These are phyloP conservation scores for Gallinago paraguaiae DNA, from an alignment of 2,113 vertebrate species.

Conservation along the genomic window DNA sequence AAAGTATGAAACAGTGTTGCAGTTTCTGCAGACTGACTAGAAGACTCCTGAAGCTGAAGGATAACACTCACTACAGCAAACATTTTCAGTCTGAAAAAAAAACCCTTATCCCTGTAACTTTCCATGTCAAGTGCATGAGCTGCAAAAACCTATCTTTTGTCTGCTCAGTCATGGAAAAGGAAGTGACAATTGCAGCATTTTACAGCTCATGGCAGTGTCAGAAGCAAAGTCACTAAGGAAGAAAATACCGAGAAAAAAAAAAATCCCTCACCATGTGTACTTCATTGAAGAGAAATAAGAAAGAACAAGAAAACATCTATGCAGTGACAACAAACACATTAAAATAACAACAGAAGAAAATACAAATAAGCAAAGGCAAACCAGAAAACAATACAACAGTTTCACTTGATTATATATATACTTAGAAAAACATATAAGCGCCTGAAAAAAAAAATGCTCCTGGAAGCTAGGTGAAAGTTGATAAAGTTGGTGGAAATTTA, in stretches of 20 bases:
- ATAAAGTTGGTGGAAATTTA: background rate
- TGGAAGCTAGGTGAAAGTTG: background rate
- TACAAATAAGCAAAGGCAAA: background rate
- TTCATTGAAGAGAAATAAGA: background rate
- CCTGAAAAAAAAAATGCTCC: background rate
- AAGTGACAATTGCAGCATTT: constrained; percentile 29
- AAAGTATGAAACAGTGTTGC: background rate
- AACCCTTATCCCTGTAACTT: background rate
- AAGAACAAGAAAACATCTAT: background rate
- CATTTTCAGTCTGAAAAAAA: background rate
- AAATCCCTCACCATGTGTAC: background rate
- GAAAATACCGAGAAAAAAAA: background rate
- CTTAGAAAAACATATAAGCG: background rate
- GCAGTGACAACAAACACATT: background rate
- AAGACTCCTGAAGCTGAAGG: background rate
- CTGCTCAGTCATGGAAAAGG: background rate
- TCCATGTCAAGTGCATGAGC: background rate
- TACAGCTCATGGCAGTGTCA: background rate
- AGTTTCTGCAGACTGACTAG: background rate
- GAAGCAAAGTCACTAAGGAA: background rate
- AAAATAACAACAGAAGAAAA: background rate
- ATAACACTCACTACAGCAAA: background rate
- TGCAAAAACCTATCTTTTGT: background rate
- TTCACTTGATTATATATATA: background rate
- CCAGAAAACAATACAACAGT: accelerated